Evolutionary conservation across 1,140 invertebrate genomes (phyloP).

Genomic region (Plodia interpunctella): DNA sequence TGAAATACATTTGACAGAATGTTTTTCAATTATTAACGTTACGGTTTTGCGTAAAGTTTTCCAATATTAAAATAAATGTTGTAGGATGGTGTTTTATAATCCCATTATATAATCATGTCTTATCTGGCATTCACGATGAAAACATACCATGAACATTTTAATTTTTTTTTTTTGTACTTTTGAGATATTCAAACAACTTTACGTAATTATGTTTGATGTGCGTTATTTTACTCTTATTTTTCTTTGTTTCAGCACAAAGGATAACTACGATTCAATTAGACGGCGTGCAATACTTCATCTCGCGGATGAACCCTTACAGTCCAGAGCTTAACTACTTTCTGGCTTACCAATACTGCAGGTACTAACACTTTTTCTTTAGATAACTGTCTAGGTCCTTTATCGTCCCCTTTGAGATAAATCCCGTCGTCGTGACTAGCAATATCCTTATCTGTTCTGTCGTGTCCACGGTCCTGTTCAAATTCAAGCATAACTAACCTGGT

Average conservation of each 20-base stretch:
- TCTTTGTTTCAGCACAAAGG: slow-evolving; percentile 83
- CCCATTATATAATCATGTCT: too few relatives aligned
- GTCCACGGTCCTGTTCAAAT: slow-evolving; percentile 40
- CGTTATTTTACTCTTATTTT: not conserved
- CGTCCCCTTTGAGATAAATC: slow-evolving; percentile 33
- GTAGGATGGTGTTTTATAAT: too few relatives aligned
- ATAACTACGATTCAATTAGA: slow-evolving; percentile 91
- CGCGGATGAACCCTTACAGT: slow-evolving; percentile 91
- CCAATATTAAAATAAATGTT: too few relatives aligned
- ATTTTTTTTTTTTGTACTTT: too few relatives aligned
- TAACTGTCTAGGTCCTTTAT: slow-evolving; percentile 25
- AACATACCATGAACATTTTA: too few relatives aligned
- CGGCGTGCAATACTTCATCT: slow-evolving; percentile 92
- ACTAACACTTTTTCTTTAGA: slow-evolving; percentile 24
- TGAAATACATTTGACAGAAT: too few relatives aligned
- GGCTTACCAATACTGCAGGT: slow-evolving; percentile 90
- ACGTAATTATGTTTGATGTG: too few relatives aligned
- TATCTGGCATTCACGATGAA: too few relatives aligned
- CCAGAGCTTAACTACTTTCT: slow-evolving; percentile 91
- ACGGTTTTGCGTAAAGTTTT: too few relatives aligned
- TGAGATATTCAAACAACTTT: too few relatives aligned
- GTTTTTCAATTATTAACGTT: too few relatives aligned
- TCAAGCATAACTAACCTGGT: slow-evolving; percentile 36
- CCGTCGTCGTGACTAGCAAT: slow-evolving; percentile 57
- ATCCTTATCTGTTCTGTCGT: slow-evolving; percentile 51